These are phyloP conservation scores for Varecia variegata DNA, from an alignment of 2,797 vertebrate genomes.

Conservation along the genomic window DNA sequence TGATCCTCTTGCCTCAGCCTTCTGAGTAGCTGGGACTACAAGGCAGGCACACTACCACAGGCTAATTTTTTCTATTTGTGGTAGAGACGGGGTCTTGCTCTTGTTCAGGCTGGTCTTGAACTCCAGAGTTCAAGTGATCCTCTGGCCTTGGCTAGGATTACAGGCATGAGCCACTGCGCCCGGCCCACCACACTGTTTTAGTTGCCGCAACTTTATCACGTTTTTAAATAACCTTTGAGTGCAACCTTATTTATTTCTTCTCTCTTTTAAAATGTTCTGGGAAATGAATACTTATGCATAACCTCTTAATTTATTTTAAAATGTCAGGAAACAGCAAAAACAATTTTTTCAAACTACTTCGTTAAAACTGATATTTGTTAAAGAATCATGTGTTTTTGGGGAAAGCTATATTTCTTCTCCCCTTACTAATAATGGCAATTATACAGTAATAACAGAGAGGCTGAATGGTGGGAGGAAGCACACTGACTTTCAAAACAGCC, in stretches of 20 bases:
- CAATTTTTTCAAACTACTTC: neutral
- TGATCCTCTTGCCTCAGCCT: too few species aligned
- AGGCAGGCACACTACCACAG: too few species aligned
- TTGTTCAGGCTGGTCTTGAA: too few species aligned
- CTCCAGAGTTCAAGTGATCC: too few species aligned
- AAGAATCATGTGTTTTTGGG: neutral
- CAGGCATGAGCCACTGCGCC: too few species aligned
- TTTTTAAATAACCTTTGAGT: neutral
- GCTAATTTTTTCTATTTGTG: too few species aligned
- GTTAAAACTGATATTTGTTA: conserved; percentile 32
- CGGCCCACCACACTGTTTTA: neutral
- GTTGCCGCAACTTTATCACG: neutral
- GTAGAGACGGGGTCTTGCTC: too few species aligned
- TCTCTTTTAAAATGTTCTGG: conserved; percentile 1
- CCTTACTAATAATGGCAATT: neutral
- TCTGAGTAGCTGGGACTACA: too few species aligned
- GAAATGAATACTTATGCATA: neutral
- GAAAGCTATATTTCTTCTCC: neutral
- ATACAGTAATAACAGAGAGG: neutral
- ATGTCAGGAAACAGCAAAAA: conserved; percentile 40
- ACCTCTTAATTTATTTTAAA: conserved; percentile 23
- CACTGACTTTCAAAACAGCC: neutral
- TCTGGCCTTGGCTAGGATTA: too few species aligned
- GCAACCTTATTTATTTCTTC: conserved; percentile 13
- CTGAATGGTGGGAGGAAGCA: neutral